Base-by-base conservation (phyloP, 2,113 vertebrate genomes). In the Apus apus region DNA sequence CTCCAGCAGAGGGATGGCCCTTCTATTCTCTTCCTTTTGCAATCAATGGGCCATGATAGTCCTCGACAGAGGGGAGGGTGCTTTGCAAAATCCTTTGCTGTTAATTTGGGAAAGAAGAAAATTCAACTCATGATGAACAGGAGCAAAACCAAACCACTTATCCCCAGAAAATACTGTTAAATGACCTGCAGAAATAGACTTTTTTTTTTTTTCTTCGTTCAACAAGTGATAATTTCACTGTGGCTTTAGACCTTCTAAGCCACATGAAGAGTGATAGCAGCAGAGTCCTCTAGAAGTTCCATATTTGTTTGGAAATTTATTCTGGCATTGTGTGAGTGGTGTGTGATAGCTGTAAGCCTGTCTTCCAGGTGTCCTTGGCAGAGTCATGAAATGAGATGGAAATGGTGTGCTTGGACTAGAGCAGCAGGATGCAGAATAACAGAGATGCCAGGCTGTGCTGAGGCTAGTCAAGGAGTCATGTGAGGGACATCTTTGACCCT, bases 341-440 rank as follows among this genome's bases (percentile, higher is more conserved):
- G 38, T 62, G 18, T 80, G 23, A 36, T 13, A 30, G 43, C n/a
- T 57, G 2, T 25, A 76, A 84, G 14, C 25, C 27, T 45, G 5
- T 81, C 73, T 75, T 84, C 25, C 29, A 54, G 32, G 25, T 13
- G 3, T 29, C 58, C 6, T 57, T 67, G 46, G 13, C 45, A 21
- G 15, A 9, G 3, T 11, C 9, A 6, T 0, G 0, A 43, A 64
- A 15, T 62, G 51, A 79, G 13, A 9, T 13, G 34, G 34, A 57
- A 87, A 19, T 9, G 9, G 3, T 68, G 9, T 23, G 6, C 65
- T 40, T 15, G 17, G 13, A 6, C 12, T 25, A 27, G 29, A 54
- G 48, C 21, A 74, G 56, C 43, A 67, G 61, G 20, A 32, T 19
- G 22, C 15, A 48, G 43, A 32, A 2, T 22, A 74, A 54, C 17